Evolutionary conservation across 2,113 vertebrate genomes (phyloP), one percentile per base, ranked within the genome.

Genomic region (Danio rerio): DNA sequence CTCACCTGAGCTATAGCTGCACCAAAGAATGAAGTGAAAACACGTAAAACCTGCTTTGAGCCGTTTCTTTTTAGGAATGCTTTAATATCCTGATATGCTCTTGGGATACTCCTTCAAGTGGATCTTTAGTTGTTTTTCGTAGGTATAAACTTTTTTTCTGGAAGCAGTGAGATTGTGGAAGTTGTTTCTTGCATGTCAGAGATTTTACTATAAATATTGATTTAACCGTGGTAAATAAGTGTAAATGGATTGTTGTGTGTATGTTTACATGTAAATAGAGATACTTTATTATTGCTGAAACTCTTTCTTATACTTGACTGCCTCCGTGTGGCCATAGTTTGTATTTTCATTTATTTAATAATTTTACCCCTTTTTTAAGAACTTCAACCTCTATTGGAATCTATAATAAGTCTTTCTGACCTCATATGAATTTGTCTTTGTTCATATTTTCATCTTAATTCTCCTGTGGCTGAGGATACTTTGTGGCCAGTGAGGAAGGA

Each of bases 71-170:
- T 16, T 9, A 83, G 78, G 62, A 70, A 76, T 47, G 63, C 89
- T 31, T 81, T 89, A 90, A 90, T 86, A 89, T 83, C 47, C 73
- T 65, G 50, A 92, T 87, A 94, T 96, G 95, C 88, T 96, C 85
- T 95, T 94, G 95, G 93, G 90, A 81, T 90, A 93, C 82, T 78
- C 94, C 81, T 89, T 93, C 90, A 73, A 90, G 84, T 96, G 95
- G 94, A 93, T 96, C 68, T 93, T 89, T 89, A 86, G 9, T 89
- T 97, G 96, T 92, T 95, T 96, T 81, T 89, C 91, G 95, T 96
- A 95, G 93, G 96, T 96, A 90, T 89, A 87, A 7, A 83, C 50
- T 84, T 59, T 75, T 58, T 74, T 59, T 79, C 10, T 18, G 8
- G 2, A 21, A 49, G 10, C 53, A 9, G 42, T 21, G 45, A 55